Evolutionary conservation across 35 echinoderm and acorn worm species (phyloP).

Genomic region (Acanthaster planci): DNA sequence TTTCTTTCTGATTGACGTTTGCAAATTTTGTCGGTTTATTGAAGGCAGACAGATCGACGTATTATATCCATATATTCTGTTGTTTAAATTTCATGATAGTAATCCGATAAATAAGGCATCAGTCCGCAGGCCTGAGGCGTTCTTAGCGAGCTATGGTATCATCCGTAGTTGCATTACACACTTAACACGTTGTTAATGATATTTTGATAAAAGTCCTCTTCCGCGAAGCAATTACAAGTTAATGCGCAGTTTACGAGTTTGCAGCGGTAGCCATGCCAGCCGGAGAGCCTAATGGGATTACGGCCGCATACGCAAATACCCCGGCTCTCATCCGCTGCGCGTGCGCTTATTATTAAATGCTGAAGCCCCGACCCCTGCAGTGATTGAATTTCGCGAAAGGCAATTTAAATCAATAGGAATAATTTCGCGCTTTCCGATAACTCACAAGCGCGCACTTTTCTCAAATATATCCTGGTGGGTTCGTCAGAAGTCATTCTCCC

Average conservation of each 20-base stretch:
- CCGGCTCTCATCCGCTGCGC: neutral
- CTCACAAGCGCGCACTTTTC: neutral
- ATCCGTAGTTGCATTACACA: slow-evolving; percentile 25
- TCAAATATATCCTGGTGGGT: neutral
- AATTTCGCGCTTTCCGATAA: neutral
- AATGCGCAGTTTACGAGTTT: slow-evolving; percentile 20
- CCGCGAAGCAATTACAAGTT: slow-evolving; percentile 17
- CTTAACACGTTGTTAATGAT: slow-evolving; percentile 31
- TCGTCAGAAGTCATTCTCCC: too few species aligned
- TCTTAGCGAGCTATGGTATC: neutral
- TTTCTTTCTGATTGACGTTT: too few species aligned
- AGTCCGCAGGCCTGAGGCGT: neutral
- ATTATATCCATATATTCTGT: neutral
- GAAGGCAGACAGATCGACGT: too few species aligned
- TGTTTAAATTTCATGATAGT: slow-evolving; percentile 6
- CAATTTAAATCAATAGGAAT: slow-evolving; percentile 24
- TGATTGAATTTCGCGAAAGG: slow-evolving; percentile 28
- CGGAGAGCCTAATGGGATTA: neutral
- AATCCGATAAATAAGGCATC: slow-evolving; percentile 4
- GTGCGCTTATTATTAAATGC: too few species aligned
- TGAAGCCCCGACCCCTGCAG: neutral
- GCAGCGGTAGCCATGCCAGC: neutral
- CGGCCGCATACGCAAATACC: slow-evolving; percentile 21
- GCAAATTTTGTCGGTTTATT: too few species aligned
- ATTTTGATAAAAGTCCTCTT: slow-evolving; percentile 18